phyloP scores from a whole-genome alignment of 2,888 invertebrate species.

The Pyrrhosoma nymphula region DNA sequence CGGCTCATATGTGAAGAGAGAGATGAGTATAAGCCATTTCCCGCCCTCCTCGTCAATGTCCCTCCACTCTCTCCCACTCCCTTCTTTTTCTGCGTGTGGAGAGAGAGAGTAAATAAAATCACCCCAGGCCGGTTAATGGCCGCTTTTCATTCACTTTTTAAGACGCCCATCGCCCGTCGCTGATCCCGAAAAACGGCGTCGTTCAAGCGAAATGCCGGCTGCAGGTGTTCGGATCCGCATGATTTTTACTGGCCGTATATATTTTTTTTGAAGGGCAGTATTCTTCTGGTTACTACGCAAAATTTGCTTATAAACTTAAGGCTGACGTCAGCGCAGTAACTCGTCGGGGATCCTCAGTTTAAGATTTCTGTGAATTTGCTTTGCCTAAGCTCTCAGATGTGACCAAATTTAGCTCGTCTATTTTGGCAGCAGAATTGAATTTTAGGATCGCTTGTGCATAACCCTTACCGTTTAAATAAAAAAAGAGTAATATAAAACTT shows the following conservation, averaged over 20 bases:
- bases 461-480: too few relatives aligned
- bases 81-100: too few relatives aligned
- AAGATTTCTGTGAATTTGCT: background rate
- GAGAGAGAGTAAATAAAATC: slow-evolving; percentile 12
- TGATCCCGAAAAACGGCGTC: background rate
- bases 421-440: too few relatives aligned
- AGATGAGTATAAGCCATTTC: background rate
- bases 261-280: background rate
- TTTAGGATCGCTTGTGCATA: too few relatives aligned
- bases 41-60: background rate
- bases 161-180: background rate
- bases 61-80: background rate
- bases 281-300: background rate
- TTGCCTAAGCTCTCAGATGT: background rate
- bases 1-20: too few relatives aligned
- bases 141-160: background rate
- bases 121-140: background rate
- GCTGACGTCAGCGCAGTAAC: background rate
- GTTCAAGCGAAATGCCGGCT: background rate
- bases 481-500: too few relatives aligned
- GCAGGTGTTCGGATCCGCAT: background rate
- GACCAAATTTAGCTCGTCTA: too few relatives aligned
- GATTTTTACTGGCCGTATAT: background rate
- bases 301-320: background rate
- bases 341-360: background rate